These are phyloP conservation scores for Periphyllus acericola DNA, from an alignment of 2,888 invertebrate species.

Conservation along the genomic window DNA sequence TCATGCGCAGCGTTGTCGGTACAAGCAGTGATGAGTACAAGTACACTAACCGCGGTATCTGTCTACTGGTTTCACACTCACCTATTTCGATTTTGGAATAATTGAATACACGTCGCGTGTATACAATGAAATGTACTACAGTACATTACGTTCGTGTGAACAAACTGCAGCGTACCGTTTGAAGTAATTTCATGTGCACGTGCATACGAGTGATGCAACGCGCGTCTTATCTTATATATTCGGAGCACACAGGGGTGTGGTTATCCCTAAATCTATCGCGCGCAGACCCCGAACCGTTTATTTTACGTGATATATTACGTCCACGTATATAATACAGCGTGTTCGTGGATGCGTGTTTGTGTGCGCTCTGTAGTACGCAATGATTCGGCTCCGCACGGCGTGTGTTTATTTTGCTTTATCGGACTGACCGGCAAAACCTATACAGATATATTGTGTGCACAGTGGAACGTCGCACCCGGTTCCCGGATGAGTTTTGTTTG, in stretches of 20 bases:
- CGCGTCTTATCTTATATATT: conserved; percentile 35
- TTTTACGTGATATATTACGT: background rate
- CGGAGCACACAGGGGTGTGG: conserved; percentile 36
- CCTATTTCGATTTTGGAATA: no score
- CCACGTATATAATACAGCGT: background rate
- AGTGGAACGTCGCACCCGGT: background rate
- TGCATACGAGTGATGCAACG: no score
- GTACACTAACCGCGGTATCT: no score
- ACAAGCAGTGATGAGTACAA: no score
- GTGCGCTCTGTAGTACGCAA: background rate
- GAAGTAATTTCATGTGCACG: no score
- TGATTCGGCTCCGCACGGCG: background rate
- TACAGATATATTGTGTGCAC: background rate
- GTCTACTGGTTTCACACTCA: no score
- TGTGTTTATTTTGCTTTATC: conserved; percentile 44
- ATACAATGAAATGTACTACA: no score
- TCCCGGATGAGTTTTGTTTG: background rate
- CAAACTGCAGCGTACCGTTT: no score
- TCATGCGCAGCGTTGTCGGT: no score
- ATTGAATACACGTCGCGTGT: no score
- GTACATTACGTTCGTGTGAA: no score
- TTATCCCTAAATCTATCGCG: conserved; percentile 42
- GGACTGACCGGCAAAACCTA: background rate
- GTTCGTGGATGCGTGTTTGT: background rate
- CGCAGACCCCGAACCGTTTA: background rate